Percentiles rank a stretch among this genome's conserved stretches.
phyloP scores from a whole-genome alignment of 2,113 vertebrate genomes.

The Phalacrocorax aristotelis region DNA sequence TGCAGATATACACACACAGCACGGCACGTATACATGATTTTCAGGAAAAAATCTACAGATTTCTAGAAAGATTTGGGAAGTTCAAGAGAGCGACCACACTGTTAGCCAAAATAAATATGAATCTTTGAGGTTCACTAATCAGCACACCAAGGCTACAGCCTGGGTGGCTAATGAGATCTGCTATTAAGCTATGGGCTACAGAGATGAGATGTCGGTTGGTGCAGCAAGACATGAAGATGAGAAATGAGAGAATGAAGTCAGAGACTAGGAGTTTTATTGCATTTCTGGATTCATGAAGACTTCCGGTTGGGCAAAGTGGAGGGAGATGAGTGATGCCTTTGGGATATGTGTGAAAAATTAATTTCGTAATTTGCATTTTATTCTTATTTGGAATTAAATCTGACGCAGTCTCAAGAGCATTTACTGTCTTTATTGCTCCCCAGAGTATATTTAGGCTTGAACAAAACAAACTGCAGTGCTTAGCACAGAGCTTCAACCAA shows the following conservation, averaged over 20 bases:
- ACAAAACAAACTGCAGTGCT: conserved; percentile 29
- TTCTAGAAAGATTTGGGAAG: background rate
- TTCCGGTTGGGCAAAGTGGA: background rate
- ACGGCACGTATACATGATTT: fast-evolving
- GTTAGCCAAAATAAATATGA: background rate
- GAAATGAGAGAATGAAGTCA: background rate
- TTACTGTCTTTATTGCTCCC: conserved; percentile 29
- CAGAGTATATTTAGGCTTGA: conserved; percentile 25
- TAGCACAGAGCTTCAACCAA: conserved; percentile 6
- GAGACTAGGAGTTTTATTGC: background rate
- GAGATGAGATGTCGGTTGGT: background rate
- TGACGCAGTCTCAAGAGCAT: conserved; percentile 42
- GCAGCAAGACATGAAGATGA: background rate
- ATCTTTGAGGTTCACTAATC: background rate
- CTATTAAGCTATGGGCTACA: background rate
- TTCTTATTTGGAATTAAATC: conserved; percentile 40
- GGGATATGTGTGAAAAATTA: conserved; percentile 26
- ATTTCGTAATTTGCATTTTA: conserved; percentile 42
- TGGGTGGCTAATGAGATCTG: background rate
- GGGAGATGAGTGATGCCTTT: background rate
- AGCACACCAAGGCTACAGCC: background rate
- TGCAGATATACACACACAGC: no score
- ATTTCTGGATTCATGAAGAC: conserved; percentile 5
- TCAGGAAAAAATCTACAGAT: background rate
- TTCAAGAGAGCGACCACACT: background rate